phyloP scores from a whole-genome alignment of 2,113 vertebrate species.

The Rhombomys opimus region DNA sequence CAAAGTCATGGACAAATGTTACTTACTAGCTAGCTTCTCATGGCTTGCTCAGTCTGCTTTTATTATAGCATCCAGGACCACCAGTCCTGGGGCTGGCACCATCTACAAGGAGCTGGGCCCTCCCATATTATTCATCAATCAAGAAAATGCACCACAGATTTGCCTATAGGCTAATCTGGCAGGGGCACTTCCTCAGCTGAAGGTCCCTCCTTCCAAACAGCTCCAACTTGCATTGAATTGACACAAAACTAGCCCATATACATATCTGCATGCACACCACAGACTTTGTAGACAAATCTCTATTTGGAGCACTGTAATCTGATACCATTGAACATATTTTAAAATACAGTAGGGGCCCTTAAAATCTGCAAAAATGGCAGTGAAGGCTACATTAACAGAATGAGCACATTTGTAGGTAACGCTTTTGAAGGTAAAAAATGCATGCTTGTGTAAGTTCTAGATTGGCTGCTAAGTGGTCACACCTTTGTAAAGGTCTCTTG shows the following conservation, averaged over 20 bases:
- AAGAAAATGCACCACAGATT: neutral
- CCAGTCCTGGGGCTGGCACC: neutral
- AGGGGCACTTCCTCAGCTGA: neutral
- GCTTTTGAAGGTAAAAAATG: neutral
- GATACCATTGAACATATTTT: neutral
- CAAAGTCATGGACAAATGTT: neutral
- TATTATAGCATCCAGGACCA: neutral
- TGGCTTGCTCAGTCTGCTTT: neutral
- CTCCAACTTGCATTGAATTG: neutral
- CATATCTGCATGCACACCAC: neutral
- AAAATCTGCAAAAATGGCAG: neutral
- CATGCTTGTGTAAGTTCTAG: no score
- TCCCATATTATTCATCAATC: neutral
- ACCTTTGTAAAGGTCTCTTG: no score
- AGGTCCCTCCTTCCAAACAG: neutral
- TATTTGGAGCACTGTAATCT: neutral
- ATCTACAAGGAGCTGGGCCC: neutral
- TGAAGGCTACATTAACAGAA: neutral
- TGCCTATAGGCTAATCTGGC: neutral
- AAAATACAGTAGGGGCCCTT: neutral
- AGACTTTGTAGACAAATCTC: neutral
- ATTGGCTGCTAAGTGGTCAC: neutral
- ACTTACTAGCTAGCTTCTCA: neutral
- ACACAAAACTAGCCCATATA: neutral
- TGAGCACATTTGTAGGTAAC: accelerated